Evolutionary conservation across 2,797 vertebrate genomes (phyloP).

Genomic region (Sebastes miniatus): DNA sequence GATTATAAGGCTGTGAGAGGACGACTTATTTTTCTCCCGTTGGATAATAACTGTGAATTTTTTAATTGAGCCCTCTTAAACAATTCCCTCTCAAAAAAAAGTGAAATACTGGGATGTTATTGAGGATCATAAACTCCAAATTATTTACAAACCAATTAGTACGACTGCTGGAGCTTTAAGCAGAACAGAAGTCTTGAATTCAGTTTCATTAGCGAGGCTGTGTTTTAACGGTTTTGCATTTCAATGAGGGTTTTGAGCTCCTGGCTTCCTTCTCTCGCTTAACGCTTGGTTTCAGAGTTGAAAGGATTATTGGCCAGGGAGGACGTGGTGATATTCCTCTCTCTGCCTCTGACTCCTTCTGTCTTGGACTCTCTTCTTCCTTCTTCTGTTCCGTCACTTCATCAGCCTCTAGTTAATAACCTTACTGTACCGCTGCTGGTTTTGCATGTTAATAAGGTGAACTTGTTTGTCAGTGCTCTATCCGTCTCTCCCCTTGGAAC

Average conservation of each 20-base stretch:
- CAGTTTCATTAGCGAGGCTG: slow-evolving; percentile 17
- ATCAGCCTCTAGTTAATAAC: not conserved
- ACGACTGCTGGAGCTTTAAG: not conserved
- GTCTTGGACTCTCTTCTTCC: not conserved
- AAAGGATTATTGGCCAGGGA: slow-evolving; percentile 19
- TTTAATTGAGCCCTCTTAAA: not conserved
- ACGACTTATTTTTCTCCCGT: not conserved
- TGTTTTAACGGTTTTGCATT: slow-evolving; percentile 29
- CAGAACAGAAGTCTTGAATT: not conserved
- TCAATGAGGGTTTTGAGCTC: slow-evolving; percentile 29
- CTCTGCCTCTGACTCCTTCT: not conserved
- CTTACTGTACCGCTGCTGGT: not conserved
- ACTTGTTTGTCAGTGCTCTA: not conserved
- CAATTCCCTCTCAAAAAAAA: not conserved
- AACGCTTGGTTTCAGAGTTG: not conserved
- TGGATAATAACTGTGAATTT: not conserved
- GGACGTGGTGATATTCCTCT: not conserved
- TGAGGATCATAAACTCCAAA: not conserved
- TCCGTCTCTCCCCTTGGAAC: not conserved
- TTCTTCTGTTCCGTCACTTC: no score
- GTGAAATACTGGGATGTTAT: not conserved
- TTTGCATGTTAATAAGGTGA: not conserved
- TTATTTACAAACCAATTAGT: slow-evolving; percentile 19
- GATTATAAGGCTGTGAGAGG: not conserved
- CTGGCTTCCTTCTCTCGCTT: not conserved